These are phyloP conservation scores for Leptosomus discolor DNA, from an alignment of 2,113 vertebrate species.

Conservation along the genomic window DNA sequence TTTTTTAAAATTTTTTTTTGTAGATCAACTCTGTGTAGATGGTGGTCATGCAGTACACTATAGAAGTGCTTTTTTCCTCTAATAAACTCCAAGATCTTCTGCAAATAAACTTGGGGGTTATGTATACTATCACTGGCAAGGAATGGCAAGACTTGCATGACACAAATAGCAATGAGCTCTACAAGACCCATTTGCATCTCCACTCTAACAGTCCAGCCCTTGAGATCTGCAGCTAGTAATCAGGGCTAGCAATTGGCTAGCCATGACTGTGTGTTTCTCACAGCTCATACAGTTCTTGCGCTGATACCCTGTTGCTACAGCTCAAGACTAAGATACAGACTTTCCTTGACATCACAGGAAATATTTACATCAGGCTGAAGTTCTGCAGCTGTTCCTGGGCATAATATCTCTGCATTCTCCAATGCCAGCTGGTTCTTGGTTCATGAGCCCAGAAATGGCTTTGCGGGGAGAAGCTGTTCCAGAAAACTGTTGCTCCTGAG, in stretches of 20 bases:
- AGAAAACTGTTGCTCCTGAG: background rate
- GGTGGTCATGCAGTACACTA: background rate
- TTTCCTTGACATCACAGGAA: background rate
- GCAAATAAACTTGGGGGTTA: background rate
- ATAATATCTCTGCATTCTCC: background rate
- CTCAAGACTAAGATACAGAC: background rate
- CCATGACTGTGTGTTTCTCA: background rate
- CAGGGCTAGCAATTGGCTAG: background rate
- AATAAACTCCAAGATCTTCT: background rate
- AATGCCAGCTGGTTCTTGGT: background rate
- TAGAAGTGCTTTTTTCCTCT: background rate
- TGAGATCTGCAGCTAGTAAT: background rate
- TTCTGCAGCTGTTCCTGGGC: background rate
- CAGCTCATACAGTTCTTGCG: rapidly evolving
- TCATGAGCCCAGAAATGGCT: background rate
- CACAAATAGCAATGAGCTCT: background rate
- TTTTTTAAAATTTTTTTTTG: background rate
- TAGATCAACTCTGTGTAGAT: background rate
- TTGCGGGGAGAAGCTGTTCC: background rate
- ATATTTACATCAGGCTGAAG: background rate
- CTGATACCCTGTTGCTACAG: background rate
- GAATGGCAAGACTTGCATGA: background rate
- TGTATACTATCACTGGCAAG: background rate
- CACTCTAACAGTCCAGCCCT: background rate
- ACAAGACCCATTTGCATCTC: background rate